Evolutionary conservation across 2,113 vertebrate genomes (phyloP).

Genomic region (Gallinago jamesoni): DNA sequence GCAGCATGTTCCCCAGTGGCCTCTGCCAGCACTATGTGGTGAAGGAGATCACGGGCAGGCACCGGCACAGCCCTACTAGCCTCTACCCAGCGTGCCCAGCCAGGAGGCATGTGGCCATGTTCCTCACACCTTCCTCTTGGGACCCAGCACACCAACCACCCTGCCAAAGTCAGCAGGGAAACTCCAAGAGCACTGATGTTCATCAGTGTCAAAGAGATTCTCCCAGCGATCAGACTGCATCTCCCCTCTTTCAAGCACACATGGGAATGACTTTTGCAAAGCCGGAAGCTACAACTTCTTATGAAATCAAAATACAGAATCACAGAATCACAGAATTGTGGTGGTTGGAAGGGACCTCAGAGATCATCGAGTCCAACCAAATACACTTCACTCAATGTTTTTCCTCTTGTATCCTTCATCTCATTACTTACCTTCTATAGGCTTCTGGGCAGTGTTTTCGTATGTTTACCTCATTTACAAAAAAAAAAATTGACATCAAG

Average conservation of each 20-base stretch:
- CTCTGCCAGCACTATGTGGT: neutral
- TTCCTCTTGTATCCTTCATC: neutral
- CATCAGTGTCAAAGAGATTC: neutral
- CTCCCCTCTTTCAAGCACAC: neutral
- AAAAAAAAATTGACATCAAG: neutral
- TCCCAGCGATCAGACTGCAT: too few species aligned
- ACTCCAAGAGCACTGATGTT: neutral
- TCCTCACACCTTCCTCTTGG: accelerated
- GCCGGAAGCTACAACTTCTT: neutral
- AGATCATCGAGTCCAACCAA: too few species aligned
- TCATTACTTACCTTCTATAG: neutral
- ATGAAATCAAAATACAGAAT: neutral
- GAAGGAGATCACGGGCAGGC: neutral
- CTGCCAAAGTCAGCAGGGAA: neutral
- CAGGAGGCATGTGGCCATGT: accelerated
- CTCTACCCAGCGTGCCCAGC: accelerated
- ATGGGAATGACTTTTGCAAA: neutral
- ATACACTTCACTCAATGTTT: neutral
- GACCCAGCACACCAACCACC: neutral
- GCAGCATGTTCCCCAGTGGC: accelerated
- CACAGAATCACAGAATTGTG: too few species aligned
- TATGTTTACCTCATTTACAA: neutral
- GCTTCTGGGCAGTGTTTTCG: neutral
- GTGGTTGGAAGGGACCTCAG: too few species aligned
- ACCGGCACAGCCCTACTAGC: too few species aligned